These are phyloP conservation scores for Lathronympha strigana DNA, from an alignment of 2,888 invertebrate species.

Conservation along the genomic window DNA sequence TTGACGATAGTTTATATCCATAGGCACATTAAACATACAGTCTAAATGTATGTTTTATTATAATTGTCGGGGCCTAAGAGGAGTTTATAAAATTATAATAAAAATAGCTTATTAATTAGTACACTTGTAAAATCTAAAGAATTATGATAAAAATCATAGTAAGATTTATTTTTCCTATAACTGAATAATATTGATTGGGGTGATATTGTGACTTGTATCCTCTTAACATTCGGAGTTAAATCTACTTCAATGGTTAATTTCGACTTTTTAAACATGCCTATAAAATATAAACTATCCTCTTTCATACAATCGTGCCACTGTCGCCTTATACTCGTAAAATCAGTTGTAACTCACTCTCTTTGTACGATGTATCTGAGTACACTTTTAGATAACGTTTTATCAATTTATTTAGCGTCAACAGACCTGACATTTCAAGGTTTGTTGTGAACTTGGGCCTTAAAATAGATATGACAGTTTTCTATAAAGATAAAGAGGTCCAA, in stretches of 20 bases:
- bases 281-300: conserved; percentile 24
- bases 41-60: not conserved
- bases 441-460: not conserved
- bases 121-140: no score
- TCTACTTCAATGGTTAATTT: no score
- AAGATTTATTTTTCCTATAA: no score
- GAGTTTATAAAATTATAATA: no score
- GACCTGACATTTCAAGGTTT: conserved; percentile 16
- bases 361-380: not conserved
- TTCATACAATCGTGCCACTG: conserved; percentile 11
- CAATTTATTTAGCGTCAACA: conserved; percentile 13
- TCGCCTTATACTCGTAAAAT: conserved; percentile 22
- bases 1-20: conserved; percentile 15
- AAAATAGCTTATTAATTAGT: no score
- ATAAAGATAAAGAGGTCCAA: not conserved
- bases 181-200: no score
- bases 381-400: conserved; percentile 12
- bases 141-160: no score
- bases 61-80: no score
- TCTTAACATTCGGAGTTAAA: no score
- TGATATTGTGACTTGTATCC: no score
- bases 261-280: conserved; percentile 15
- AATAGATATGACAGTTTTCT: not conserved
- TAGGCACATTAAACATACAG: conserved; percentile 5
- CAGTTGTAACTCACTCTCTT: not conserved